These are phyloP conservation scores for Caracal caracal DNA, from an alignment of 2,113 vertebrate species.

Conservation along the genomic window DNA sequence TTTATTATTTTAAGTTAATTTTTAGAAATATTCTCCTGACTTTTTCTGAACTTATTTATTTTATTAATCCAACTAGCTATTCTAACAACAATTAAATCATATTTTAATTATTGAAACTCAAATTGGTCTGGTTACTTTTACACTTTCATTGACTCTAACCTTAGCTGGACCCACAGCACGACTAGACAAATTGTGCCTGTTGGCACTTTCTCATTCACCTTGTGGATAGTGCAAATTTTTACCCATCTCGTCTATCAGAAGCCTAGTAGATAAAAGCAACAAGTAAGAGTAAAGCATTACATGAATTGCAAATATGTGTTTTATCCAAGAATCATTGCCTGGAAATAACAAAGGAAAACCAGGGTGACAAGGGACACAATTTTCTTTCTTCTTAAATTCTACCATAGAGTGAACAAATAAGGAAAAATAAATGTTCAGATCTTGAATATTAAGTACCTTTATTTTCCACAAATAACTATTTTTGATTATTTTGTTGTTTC, in stretches of 20 bases:
- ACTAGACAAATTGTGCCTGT: neutral
- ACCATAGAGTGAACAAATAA: neutral
- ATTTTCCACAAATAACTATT: neutral
- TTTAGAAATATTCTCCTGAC: neutral
- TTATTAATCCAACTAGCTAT: neutral
- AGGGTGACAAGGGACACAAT: neutral
- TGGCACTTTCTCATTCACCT: neutral
- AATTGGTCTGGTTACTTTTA: neutral
- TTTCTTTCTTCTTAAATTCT: neutral
- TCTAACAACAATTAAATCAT: neutral
- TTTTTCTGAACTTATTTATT: neutral
- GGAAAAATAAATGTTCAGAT: neutral
- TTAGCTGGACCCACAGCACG: accelerated
- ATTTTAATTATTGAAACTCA: neutral
- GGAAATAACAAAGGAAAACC: neutral
- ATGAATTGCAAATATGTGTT: neutral
- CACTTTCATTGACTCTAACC: neutral
- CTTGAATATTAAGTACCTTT: neutral
- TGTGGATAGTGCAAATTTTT: neutral
- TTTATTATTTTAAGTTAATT: neutral
- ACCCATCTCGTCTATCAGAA: neutral
- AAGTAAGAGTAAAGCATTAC: neutral
- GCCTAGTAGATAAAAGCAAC: neutral
- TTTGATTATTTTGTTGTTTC: neutral
- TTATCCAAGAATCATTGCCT: neutral